Evolutionary conservation across 2,113 vertebrate species (phyloP).

Genomic region (Rhinopomastus cyanomelas): DNA sequence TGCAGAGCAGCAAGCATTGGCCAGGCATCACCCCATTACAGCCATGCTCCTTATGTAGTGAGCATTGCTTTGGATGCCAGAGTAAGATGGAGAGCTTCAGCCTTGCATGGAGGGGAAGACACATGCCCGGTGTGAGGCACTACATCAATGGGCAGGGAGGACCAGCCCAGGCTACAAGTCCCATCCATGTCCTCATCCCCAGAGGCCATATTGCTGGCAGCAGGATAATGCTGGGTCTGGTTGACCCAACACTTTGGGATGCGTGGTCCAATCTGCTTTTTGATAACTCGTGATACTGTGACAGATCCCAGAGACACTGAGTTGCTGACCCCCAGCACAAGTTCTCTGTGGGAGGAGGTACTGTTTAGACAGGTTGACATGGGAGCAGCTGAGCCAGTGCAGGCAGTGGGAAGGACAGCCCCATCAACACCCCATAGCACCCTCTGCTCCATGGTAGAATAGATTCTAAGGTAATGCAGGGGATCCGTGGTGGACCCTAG

Average conservation of each 20-base stretch:
- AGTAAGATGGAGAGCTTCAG: background rate
- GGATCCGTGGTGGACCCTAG: background rate
- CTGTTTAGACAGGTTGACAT: slow-evolving; percentile 36
- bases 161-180: background rate
- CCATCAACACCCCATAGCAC: background rate
- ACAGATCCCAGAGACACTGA: background rate
- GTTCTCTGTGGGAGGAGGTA: slow-evolving; percentile 10
- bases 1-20: background rate
- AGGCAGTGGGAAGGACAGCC: background rate
- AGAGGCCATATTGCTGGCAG: background rate
- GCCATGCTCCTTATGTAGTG: background rate
- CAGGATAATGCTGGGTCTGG: background rate
- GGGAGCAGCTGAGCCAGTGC: background rate
- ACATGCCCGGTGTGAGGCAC: background rate
- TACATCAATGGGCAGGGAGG: background rate
- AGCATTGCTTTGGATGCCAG: rapidly evolving
- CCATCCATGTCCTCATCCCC: background rate
- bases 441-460: background rate
- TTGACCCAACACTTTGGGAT: background rate
- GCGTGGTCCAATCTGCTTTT: background rate
- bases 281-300: background rate
- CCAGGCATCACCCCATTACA: rapidly evolving
- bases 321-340: rapidly evolving
- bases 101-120: background rate
- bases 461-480: background rate